Evolutionary conservation across 1,140 invertebrate genomes (phyloP).

Genomic region (Onthophagus taurus): DNA sequence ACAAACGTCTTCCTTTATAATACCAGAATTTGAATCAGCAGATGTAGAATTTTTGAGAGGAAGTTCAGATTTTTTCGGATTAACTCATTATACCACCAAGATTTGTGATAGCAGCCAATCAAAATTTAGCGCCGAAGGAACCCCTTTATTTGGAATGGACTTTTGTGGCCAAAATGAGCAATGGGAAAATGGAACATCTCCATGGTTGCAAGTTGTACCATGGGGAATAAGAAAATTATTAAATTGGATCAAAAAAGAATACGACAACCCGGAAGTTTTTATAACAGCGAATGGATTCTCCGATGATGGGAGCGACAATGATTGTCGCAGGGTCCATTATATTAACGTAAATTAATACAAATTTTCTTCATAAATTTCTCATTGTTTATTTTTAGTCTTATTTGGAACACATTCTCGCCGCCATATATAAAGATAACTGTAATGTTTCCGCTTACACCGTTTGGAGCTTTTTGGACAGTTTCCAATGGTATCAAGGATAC

Average conservation of each 20-base stretch:
- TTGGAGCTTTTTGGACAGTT: conserved; percentile 11
- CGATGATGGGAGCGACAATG: conserved; percentile 26
- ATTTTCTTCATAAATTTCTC: not conserved
- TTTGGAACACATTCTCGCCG: conserved; percentile 1
- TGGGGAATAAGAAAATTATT: conserved; percentile 44
- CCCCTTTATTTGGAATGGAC: too few species aligned
- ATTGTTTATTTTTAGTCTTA: conserved; percentile 1
- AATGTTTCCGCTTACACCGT: conserved; percentile 3
- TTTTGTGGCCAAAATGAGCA: not conserved
- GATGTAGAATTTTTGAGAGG: conserved; percentile 49
- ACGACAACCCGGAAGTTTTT: conserved; percentile 49
- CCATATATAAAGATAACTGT: conserved; percentile 4
- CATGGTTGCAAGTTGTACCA: conserved; percentile 15
- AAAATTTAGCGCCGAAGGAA: too few species aligned
- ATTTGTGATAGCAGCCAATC: too few species aligned
- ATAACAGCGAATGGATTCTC: conserved; percentile 64
- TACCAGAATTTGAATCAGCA: conserved; percentile 50
- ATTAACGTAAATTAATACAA: conserved; percentile 9
- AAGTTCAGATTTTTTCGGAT: conserved; percentile 50
- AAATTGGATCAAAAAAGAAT: conserved; percentile 51
- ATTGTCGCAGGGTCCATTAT: conserved; percentile 17
- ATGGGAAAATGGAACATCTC: not conserved
- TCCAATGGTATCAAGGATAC: conserved; percentile 8
- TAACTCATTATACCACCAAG: conserved; percentile 52
- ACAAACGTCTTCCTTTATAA: conserved; percentile 44